These are phyloP conservation scores for Melanchra persicariae DNA, from an alignment of 2,888 invertebrate genomes.

Conservation along the genomic window DNA sequence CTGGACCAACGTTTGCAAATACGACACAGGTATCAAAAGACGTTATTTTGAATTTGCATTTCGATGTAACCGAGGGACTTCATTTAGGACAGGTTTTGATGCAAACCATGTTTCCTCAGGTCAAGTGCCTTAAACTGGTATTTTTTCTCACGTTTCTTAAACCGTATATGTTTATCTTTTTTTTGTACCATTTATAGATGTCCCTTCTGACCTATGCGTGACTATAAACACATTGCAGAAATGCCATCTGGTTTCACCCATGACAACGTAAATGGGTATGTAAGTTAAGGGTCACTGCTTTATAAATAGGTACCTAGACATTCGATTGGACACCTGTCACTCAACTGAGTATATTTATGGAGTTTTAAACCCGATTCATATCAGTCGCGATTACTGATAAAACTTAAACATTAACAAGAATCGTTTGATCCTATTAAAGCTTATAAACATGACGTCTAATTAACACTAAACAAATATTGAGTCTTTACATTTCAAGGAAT, in stretches of 20 bases:
- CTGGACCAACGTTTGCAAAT: constrained; percentile 22
- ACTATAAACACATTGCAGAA: not conserved
- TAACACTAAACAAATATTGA: not conserved
- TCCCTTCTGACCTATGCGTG: not conserved
- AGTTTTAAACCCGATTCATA: not conserved
- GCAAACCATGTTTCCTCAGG: constrained; percentile 17
- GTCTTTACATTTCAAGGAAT: constrained; percentile 2
- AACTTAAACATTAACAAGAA: not conserved
- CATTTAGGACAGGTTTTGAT: constrained; percentile 40
- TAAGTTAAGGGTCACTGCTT: constrained; percentile 7
- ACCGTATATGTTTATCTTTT: not conserved
- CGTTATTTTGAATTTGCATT: constrained; percentile 26
- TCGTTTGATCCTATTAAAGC: not conserved
- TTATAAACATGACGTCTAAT: constrained; percentile 1
- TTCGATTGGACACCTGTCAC: not conserved
- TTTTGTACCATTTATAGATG: not conserved
- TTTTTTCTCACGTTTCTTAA: not conserved
- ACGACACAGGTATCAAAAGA: not conserved
- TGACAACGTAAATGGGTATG: constrained; percentile 6
- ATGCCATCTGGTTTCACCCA: constrained; percentile 14
- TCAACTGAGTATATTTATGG: constrained; percentile 11
- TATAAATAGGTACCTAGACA: constrained; percentile 26
- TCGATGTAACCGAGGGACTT: constrained; percentile 9
- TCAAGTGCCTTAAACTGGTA: constrained; percentile 23
- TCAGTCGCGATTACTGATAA: not conserved